Percentiles rank a stretch among this genome's conserved stretches.
phyloP scores from a whole-genome alignment of 1,140 invertebrate genomes.

The Teleogryllus occipitalis region DNA sequence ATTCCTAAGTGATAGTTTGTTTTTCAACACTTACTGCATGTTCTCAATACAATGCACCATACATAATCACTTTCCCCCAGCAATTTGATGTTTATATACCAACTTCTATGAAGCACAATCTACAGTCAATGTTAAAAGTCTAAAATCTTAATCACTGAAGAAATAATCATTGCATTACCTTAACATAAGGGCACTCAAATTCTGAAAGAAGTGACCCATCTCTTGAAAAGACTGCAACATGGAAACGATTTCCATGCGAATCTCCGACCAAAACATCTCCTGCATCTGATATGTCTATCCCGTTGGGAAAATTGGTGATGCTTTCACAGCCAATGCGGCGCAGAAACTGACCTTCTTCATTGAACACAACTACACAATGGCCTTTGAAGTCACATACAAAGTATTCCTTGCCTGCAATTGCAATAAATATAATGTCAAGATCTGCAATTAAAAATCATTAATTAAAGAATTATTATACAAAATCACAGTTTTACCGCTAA shows the following conservation, averaged over 20 bases:
- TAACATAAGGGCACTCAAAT: slow-evolving; percentile 93
- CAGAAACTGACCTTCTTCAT: slow-evolving; percentile 81
- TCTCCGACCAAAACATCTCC: slow-evolving; percentile 94
- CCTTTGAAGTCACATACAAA: slow-evolving; percentile 98
- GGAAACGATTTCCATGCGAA: slow-evolving; percentile 94
- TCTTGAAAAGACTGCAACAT: slow-evolving; percentile 86
- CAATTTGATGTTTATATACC: too few relatives aligned
- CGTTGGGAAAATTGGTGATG: slow-evolving; percentile 94
- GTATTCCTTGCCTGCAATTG: slow-evolving; percentile 75
- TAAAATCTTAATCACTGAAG: too few relatives aligned
- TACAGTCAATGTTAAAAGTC: too few relatives aligned
- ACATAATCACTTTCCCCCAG: too few relatives aligned
- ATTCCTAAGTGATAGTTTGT: too few relatives aligned
- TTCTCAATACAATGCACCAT: too few relatives aligned
- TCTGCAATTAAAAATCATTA: not conserved
- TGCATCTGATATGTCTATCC: slow-evolving; percentile 93
- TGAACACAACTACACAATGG: slow-evolving; percentile 93
- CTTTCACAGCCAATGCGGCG: slow-evolving; percentile 90
- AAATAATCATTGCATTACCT: slow-evolving; percentile 49
- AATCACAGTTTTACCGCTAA: slow-evolving; percentile 53
- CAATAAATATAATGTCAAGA: not conserved
- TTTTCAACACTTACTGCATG: too few relatives aligned
- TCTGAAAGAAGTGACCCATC: slow-evolving; percentile 82
- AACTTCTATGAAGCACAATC: too few relatives aligned
- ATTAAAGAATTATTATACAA: not conserved